A percentile compares a stretch with the other conserved stretches of the same genome.
Evolutionary conservation across 37 sponge, comb jelly and placozoan genomes (phyloP).

Genomic region (Chondrosia reniformis): DNA sequence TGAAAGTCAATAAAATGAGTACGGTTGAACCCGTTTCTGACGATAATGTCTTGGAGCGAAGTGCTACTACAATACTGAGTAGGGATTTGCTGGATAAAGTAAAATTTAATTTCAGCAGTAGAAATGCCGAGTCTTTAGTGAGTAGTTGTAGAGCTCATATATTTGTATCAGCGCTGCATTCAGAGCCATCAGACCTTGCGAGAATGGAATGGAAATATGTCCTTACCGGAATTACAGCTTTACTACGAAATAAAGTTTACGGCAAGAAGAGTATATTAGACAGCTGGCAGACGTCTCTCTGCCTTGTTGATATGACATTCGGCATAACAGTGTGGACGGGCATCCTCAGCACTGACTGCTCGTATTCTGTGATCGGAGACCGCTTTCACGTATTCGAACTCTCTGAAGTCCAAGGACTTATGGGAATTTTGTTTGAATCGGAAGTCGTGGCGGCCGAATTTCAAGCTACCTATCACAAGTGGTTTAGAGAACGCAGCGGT

Average conservation of each 20-base stretch:
- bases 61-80: not conserved
- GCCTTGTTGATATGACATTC: conserved; percentile 47
- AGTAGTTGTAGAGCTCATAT: conserved; percentile 53
- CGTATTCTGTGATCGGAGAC: conserved; percentile 65
- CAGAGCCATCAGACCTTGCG: conserved; percentile 22
- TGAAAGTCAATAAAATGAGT: not conserved
- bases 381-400: conserved; percentile 72
- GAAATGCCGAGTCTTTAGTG: conserved; percentile 66
- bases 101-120: conserved; percentile 66
- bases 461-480: conserved; percentile 27
- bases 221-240: conserved; percentile 52
- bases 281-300: conserved; percentile 53
- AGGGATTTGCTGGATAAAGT: conserved; percentile 61
- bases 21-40: not conserved
- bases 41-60: not conserved
- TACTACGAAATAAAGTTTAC: conserved; percentile 57
- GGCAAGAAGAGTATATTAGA: conserved; percentile 34
- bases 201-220: conserved; percentile 66
- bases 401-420: conserved; percentile 32
- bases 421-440: conserved; percentile 54
- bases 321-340: conserved; percentile 76
- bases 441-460: conserved; percentile 32
- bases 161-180: conserved; percentile 41
- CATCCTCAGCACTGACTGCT: conserved; percentile 18
- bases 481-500: conserved; percentile 49